These are phyloP conservation scores for Cryptomyrus ogoouensis DNA, from an alignment of 2,113 vertebrate species.

Conservation along the genomic window DNA sequence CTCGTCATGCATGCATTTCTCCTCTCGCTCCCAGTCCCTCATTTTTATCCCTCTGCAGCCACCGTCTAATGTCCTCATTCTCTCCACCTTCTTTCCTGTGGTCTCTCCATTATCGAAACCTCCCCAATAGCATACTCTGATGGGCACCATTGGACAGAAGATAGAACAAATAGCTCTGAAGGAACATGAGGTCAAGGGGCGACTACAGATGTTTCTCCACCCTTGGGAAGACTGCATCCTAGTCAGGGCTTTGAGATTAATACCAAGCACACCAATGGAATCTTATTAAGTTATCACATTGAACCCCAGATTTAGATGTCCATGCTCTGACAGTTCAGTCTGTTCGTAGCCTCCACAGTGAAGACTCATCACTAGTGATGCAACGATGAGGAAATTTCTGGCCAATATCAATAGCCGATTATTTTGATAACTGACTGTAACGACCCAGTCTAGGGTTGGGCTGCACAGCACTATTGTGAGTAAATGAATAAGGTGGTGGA, in stretches of 20 bases:
- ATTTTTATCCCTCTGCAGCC: slow-evolving; percentile 22
- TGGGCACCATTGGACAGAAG: background rate
- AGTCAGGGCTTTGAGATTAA: background rate
- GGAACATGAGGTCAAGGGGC: background rate
- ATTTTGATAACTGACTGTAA: background rate
- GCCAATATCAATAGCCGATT: background rate
- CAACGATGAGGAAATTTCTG: background rate
- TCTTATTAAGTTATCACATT: background rate
- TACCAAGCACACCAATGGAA: background rate
- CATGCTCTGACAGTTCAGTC: background rate
- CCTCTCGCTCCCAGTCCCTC: slow-evolving; percentile 16
- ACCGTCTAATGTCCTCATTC: background rate
- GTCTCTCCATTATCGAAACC: slow-evolving; percentile 28
- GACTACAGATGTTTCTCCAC: background rate
- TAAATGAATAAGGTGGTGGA: no score
- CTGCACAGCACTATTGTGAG: no score
- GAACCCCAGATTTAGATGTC: background rate
- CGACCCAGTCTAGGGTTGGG: no score
- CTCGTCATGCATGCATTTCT: background rate
- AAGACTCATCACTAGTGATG: background rate
- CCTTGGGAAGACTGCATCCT: background rate
- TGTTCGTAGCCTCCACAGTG: background rate
- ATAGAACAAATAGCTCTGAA: background rate
- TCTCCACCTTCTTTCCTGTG: slow-evolving; percentile 28
- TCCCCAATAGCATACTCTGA: background rate